Base-by-base conservation (phyloP, 2,113 vertebrate species). In the Heterotis niloticus region DNA sequence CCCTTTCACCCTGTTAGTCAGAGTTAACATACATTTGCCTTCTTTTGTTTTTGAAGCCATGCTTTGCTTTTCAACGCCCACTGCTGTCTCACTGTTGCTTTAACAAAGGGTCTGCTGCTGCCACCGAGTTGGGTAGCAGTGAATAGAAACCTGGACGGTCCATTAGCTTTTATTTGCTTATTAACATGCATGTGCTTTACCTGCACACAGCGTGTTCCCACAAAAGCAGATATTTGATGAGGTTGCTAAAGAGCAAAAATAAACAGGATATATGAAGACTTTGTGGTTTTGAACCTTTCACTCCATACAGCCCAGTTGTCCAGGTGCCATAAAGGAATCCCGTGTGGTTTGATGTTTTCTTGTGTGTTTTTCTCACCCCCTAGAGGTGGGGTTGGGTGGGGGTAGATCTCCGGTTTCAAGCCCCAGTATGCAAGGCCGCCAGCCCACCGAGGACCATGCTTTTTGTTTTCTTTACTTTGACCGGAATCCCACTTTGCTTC, bases 401-500 rank as follows among this genome's bases (percentile, higher is more conserved):
- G 73, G 81, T 79, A 77, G 86, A 80, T 89, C 88, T 86, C 89
- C 57, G 85, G 84, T 92, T 92, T 91, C 88, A 92, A 92, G 91
- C 91, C 92, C 90, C 87, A 89, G 86, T 92, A 91, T 92, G 90
- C 84, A 90, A 92, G 90, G 91, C 80, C 82, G 87, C 82, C 82
- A 90, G 89, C 85, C 82, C 85, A 88, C 85, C 87, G 89, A 88
- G 80, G 88, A 84, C 82, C 88, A 87, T 87, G 82, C 75, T 83
- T 78, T 44, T 44, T 44, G 34, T 44, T 44, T 92, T 87, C 88
- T 90, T 82, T 85, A 80, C 86, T 90, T 91, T 86, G 75, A 85
- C 90, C 91, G 86, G 79, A 88, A 88, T 91, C 90, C 91, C 88
- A 91, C 88, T 94, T 90, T 88, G 92, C 90, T 85, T 87, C 91